Evolutionary conservation across 2,797 vertebrate species (phyloP).

Genomic region (Rhinoraja longicauda): DNA sequence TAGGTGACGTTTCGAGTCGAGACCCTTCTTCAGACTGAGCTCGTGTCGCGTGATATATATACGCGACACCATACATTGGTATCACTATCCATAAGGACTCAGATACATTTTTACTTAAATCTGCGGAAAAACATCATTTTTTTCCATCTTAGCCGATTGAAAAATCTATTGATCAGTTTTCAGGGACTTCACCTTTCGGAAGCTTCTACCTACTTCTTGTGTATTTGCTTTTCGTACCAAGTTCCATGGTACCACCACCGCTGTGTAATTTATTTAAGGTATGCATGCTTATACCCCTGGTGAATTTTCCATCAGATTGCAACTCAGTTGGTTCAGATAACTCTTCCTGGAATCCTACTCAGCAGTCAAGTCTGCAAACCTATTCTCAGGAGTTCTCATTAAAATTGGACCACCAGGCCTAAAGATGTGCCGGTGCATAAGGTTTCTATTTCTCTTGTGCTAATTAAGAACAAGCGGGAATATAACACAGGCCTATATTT

Average conservation of each 20-base stretch:
- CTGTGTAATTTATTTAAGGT: not conserved
- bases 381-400: slow-evolving; percentile 28
- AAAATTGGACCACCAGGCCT: not conserved
- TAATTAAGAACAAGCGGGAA: not conserved
- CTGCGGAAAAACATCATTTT: not conserved
- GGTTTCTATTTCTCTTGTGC: not conserved
- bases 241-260: not conserved
- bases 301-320: slow-evolving; percentile 7
- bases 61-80: too few relatives aligned
- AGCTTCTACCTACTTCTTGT: not conserved
- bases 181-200: not conserved
- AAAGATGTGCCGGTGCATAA: not conserved
- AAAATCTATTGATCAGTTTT: not conserved
- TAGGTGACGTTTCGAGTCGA: too few relatives aligned
- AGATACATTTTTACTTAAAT: not conserved
- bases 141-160: not conserved
- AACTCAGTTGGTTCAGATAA: not conserved
- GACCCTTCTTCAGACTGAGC: too few relatives aligned
- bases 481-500: not conserved
- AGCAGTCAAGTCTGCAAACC: not conserved
- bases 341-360: not conserved
- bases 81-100: too few relatives aligned
- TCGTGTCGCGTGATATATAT: too few relatives aligned
- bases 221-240: not conserved
- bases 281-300: not conserved